Percentiles rank a stretch among this genome's conserved stretches.
These are phyloP conservation scores for Caerostris darwini DNA, from an alignment of 1,140 invertebrate genomes.

Conservation along the genomic window DNA sequence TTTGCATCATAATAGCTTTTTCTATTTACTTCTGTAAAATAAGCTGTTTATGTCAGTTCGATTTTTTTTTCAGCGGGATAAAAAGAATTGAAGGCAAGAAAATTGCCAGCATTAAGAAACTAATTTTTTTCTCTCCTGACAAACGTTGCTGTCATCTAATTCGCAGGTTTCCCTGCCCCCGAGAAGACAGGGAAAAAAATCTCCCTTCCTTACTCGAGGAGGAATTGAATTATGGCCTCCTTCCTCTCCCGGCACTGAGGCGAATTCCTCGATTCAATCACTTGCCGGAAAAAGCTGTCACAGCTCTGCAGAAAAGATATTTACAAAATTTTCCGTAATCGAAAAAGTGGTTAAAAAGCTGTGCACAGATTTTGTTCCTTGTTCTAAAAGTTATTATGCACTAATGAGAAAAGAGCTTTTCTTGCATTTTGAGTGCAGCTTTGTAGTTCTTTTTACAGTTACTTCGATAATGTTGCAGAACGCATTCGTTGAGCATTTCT, in stretches of 20 bases:
- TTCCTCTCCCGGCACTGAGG: background rate
- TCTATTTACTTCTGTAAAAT: too few species aligned
- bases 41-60: too few species aligned
- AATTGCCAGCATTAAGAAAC: background rate
- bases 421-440: too few species aligned
- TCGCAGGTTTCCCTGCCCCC: background rate
- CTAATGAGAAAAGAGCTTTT: background rate
- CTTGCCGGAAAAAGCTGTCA: slow-evolving; percentile 31
- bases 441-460: too few species aligned
- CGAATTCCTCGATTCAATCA: background rate
- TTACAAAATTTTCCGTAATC: slow-evolving; percentile 13
- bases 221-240: slow-evolving; percentile 24
- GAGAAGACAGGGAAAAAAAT: background rate
- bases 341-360: background rate
- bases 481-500: too few species aligned
- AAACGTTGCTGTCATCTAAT: slow-evolving; percentile 21
- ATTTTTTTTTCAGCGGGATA: too few species aligned
- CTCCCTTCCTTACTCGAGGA: slow-evolving; percentile 6
- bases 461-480: too few species aligned
- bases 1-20: too few species aligned
- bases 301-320: slow-evolving; percentile 2
- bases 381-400: background rate
- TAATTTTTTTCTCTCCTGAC: slow-evolving; percentile 27
- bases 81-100: background rate
- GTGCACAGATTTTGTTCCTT: background rate